Base-by-base conservation (phyloP, 2,797 vertebrate species). In the Sebastes wilsoni region DNA sequence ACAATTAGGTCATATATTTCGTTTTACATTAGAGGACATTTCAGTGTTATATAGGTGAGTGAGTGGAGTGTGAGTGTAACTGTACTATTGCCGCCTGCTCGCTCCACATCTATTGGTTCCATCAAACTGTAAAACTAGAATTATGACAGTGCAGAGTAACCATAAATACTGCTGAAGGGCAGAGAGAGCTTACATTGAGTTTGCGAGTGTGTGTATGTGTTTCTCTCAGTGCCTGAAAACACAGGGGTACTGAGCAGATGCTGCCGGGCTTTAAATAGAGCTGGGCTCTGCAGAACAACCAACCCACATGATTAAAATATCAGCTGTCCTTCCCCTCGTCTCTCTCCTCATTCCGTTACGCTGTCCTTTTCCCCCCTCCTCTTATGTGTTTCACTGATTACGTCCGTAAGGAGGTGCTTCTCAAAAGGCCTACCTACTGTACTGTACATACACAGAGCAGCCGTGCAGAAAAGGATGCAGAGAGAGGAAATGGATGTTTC, bases 261-360 rank as follows among this genome's bases (percentile, higher is more conserved):
- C 91, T 94, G 90, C 82, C 25, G 78, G 85, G 84, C 89, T 95
- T 94, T 94, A 95, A 94, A 94, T 94, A 95, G 90, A 93, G 89
- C 88, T 22, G 58, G 85, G 85, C 87, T 86, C 73, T 88, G 91
- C 88, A 92, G 85, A 90, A 90, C 86, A 91, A 92, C 89, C 91
- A 89, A 80, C 85, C 84, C 73, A 87, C 90, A 94, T 92, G 87
- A 94, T 92, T 93, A 92, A 92, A 93, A 92, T 92, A 94, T 93
- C 92, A 94, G 80, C 86, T 90, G 88, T 91, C 88, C 88, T 90
- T 90, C 85, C 60, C 79, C 73, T 72, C 69, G 12, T 88, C 86
- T 85, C 71, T 66, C 68, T 69, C 75, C 72, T 75, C 78, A 16
- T 69, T 79, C 64, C 49, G 66, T 77, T 52, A 30, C 34, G 42